phyloP scores from a whole-genome alignment of 2,888 invertebrate species.

The Drosophila recens region DNA sequence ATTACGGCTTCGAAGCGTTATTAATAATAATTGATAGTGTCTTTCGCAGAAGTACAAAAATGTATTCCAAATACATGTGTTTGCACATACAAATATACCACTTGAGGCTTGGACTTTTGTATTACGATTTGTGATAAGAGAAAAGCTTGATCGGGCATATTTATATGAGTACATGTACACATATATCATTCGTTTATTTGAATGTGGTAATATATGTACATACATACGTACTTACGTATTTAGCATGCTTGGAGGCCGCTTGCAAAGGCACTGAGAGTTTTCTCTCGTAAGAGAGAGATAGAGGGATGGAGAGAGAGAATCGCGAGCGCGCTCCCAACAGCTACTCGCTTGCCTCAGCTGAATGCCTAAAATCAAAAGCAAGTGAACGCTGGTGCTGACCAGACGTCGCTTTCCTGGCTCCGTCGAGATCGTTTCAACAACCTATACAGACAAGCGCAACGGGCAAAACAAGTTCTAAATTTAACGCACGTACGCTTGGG shows the following conservation, averaged over 20 bases:
- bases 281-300: conserved; percentile 23
- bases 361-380: conserved; percentile 64
- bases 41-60: conserved; percentile 29
- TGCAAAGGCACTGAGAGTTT: conserved; percentile 25
- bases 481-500: conserved; percentile 68
- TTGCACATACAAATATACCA: conserved; percentile 27
- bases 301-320: neutral
- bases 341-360: conserved; percentile 40
- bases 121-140: conserved; percentile 76
- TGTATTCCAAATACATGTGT: conserved; percentile 1
- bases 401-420: conserved; percentile 76
- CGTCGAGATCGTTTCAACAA: conserved; percentile 66
- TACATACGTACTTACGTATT: conserved; percentile 40
- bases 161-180: conserved; percentile 8
- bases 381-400: conserved; percentile 74
- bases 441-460: conserved; percentile 52
- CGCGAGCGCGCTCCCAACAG: conserved; percentile 12
- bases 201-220: neutral
- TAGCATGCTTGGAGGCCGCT: conserved; percentile 48
- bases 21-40: conserved; percentile 76
- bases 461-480: conserved; percentile 81
- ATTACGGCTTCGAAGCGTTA: conserved; percentile 68
- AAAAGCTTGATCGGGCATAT: conserved; percentile 60
- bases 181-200: conserved; percentile 16
- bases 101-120: conserved; percentile 71